Evolutionary conservation across 2,797 vertebrate genomes (phyloP).

Genomic region (Myioborus miniatus): DNA sequence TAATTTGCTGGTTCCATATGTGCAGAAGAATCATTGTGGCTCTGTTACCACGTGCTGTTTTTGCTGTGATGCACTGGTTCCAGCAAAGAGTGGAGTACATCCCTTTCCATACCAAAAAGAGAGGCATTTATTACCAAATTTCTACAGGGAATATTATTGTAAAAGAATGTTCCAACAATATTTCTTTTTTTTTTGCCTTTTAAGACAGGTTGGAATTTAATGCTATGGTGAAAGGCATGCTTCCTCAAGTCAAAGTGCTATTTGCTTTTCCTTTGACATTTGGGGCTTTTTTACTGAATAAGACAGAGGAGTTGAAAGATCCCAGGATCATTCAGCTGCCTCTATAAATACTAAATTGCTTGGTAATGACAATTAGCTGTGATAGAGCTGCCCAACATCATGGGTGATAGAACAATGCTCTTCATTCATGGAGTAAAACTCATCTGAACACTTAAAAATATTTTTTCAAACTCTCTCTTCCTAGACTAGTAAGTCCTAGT

Average conservation of each 20-base stretch:
- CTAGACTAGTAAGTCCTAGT: neutral
- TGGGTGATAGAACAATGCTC: neutral
- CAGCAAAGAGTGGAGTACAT: neutral
- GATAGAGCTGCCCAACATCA: neutral
- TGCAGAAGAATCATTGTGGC: neutral
- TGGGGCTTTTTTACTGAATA: neutral
- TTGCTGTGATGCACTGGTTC: neutral
- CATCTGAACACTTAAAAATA: neutral
- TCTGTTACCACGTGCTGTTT: neutral
- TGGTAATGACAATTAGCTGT: neutral
- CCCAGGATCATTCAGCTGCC: neutral
- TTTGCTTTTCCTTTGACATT: neutral
- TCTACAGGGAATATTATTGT: neutral
- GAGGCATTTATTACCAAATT: neutral
- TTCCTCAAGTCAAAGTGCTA: neutral
- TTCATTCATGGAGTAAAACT: neutral
- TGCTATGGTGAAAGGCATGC: neutral
- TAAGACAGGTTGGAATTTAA: neutral
- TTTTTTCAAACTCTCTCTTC: neutral
- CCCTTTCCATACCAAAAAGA: neutral
- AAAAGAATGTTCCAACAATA: neutral
- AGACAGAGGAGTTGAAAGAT: conserved; percentile 6
- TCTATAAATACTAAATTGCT: neutral
- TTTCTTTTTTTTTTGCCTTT: neutral
- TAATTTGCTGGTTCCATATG: conserved; percentile 22